Evolutionary conservation across 2,797 vertebrate species (phyloP).

Genomic region (Neomorphus geoffroyi): DNA sequence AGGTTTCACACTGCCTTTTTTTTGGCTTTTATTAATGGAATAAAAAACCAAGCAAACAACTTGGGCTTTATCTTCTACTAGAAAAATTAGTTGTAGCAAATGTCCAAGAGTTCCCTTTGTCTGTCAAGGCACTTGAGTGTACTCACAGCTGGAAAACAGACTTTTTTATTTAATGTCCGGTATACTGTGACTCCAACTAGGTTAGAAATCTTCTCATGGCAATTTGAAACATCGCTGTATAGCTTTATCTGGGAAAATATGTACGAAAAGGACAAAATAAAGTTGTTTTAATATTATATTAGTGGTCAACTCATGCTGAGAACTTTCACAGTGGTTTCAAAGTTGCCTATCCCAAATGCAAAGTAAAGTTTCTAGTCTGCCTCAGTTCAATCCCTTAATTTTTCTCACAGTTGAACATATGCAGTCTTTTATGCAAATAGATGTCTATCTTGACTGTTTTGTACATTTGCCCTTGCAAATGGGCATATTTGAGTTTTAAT

Average conservation of each 20-base stretch:
- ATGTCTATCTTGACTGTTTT: constrained; percentile 15
- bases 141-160: neutral
- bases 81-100: neutral
- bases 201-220: neutral
- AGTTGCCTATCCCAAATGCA: neutral
- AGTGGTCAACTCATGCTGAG: neutral
- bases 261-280: neutral
- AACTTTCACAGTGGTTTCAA: neutral
- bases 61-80: neutral
- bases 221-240: neutral
- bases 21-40: neutral
- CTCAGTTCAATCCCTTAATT: neutral
- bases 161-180: neutral
- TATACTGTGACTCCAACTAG: neutral
- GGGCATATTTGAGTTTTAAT: neutral
- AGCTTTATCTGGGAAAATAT: neutral
- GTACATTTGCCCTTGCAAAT: neutral
- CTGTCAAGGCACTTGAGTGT: neutral
- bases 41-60: neutral
- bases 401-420: neutral
- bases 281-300: neutral
- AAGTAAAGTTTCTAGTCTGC: neutral
- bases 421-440: neutral
- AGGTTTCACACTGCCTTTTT: neutral
- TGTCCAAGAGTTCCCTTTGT: neutral